A percentile compares a stretch with the other conserved stretches of the same genome.
Conservation (phyloP, 2,113 vertebrate species). For the Typhlomys cinereus region DNA sequence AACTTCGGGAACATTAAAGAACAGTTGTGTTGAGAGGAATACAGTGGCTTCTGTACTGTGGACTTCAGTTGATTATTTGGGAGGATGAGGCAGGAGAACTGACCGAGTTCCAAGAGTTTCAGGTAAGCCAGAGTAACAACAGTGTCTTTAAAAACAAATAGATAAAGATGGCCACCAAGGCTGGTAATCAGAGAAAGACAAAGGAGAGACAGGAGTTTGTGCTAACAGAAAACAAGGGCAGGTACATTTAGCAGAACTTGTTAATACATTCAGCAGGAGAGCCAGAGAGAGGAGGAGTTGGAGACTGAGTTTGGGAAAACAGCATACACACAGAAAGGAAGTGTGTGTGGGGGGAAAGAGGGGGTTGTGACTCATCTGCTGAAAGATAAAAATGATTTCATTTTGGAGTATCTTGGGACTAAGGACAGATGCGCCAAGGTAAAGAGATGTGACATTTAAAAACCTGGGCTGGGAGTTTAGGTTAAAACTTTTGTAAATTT, state of each 20-base stretch:
- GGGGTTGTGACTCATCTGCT: background rate
- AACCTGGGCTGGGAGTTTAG: background rate
- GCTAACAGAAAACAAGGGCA: background rate
- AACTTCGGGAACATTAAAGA: background rate
- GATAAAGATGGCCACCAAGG: background rate
- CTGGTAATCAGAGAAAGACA: background rate
- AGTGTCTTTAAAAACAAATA: background rate
- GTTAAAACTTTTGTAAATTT: constrained; percentile 19
- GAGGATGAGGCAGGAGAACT: background rate
- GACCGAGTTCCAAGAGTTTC: background rate
- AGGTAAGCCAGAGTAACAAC: background rate
- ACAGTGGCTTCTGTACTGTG: background rate
- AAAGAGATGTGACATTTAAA: background rate
- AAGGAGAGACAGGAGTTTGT: background rate
- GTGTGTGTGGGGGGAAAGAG: no score
- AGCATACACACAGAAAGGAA: background rate
- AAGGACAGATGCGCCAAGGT: background rate
- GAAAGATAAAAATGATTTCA: constrained; percentile 14
- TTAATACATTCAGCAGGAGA: background rate
- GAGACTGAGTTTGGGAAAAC: background rate
- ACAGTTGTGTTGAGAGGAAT: background rate
- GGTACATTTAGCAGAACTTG: background rate
- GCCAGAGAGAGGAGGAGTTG: background rate
- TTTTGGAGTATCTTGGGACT: background rate
- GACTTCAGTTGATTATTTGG: background rate